A percentile compares a stretch with the other conserved stretches of the same genome.
phyloP scores from a whole-genome alignment of 2,888 invertebrate species.

The Galeopsomyia nigrocyanea region DNA sequence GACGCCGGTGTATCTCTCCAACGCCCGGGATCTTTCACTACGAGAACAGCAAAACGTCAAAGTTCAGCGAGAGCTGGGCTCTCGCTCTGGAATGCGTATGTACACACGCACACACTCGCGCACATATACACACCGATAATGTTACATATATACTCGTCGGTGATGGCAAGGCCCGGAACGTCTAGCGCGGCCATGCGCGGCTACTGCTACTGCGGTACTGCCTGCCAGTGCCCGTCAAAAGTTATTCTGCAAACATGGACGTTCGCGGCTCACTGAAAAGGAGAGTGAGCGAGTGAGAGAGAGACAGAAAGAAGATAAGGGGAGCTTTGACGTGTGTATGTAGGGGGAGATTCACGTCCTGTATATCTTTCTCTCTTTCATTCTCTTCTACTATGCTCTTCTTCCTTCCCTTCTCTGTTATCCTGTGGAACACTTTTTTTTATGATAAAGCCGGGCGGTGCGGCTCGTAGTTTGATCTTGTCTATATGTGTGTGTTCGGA shows the following conservation, averaged over 20 bases:
- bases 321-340: not conserved
- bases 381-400: not conserved
- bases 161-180: slow-evolving; percentile 4
- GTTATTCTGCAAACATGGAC: slow-evolving; percentile 35
- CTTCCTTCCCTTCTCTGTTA: slow-evolving; percentile 6
- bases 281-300: not conserved
- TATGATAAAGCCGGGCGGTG: no score
- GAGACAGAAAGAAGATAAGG: not conserved
- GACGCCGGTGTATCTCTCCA: not conserved
- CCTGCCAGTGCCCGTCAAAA: slow-evolving; percentile 30
- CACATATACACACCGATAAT: no score
- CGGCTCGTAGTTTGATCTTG: no score
- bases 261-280: slow-evolving; percentile 5
- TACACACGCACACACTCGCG: no score
- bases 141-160: not conserved
- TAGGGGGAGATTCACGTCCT: slow-evolving; percentile 4
- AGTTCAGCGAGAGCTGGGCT: no score
- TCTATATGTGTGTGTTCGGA: no score
- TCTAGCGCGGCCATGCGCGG: slow-evolving; percentile 14
- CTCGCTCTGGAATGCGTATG: no score
- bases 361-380: not conserved
- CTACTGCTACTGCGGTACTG: slow-evolving; percentile 2
- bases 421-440: not conserved
- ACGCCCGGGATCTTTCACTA: not conserved
- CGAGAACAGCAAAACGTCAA: no score